Evolutionary conservation across 2,797 vertebrate species (phyloP), one percentile per base, ranked within the genome.

Genomic region (Odontamblyopus rebecca): DNA sequence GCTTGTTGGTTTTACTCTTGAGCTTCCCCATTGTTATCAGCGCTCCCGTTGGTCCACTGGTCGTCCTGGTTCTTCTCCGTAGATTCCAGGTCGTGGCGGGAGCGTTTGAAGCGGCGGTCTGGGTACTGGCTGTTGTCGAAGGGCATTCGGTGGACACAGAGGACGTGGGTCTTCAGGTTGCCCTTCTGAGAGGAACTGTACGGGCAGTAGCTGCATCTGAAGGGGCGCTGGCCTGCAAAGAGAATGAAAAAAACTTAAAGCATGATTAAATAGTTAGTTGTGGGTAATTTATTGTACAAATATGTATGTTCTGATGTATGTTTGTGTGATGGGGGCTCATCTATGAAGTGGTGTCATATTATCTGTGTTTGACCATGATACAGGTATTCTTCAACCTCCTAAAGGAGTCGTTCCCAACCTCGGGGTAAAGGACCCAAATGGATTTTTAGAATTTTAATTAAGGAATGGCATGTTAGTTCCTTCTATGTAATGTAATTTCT

Each of bases 51-150:
- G 59, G 16, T 63, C 50, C 54, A 41, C 11, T 23, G 38, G 23
- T n/a, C 79, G 2, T 96, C 95, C 64, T 80, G 72, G 86, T 66
- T 93, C 71, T 92, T 80, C 30, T 83, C 94, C 1, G 87, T 75
- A 41, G 88, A 74, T 48, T 97, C 94, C 0, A 88, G 90, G 83
- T 97, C 95, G 0, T 94, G 82, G 38, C 94, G 92, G 83, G 96
- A 96, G 78, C 95, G 95, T 78, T 98, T 98, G 93, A 98, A 98
- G 84, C 96, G 94, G 30, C 96, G 95, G 85, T 98, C 96, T 0
- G 97, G 96, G 71, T 97, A 97, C 90, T 95, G 96, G 90, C 95
- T 97, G 93, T 97, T 98, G 94, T 99, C 96, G n/a, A 98, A 98
- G 89, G 97, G 96, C 96, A 96, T 96, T 75, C 95, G 96, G 89